Percentiles rank a stretch among this genome's conserved stretches.
Conservation (phyloP, 1,140 invertebrate genomes). For the Metaphire vulgaris region DNA sequence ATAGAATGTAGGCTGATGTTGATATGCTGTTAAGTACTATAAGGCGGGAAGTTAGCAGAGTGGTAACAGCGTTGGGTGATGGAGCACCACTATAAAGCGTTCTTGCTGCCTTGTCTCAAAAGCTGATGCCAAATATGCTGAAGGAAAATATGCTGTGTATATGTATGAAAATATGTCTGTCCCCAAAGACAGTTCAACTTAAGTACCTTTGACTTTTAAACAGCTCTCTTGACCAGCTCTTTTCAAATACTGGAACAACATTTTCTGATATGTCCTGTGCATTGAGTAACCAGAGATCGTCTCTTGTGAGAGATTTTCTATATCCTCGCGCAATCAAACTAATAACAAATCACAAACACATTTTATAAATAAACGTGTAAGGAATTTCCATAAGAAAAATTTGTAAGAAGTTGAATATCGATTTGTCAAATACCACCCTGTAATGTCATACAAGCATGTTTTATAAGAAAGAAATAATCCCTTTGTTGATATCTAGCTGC, state of each 20-base stretch:
- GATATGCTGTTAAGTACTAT: too few relatives aligned
- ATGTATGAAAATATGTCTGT: too few relatives aligned
- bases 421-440: neutral
- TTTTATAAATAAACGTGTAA: neutral
- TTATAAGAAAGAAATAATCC: neutral
- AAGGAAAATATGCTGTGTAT: too few relatives aligned
- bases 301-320: slow-evolving; percentile 67
- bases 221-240: slow-evolving; percentile 65
- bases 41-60: too few relatives aligned
- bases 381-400: neutral
- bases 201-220: slow-evolving; percentile 46
- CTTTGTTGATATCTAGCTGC: neutral
- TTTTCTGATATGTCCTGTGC: slow-evolving; percentile 69
- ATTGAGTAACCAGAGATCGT: slow-evolving; percentile 85
- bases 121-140: too few relatives aligned
- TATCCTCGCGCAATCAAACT: slow-evolving; percentile 73
- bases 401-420: neutral
- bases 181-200: too few relatives aligned
- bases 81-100: too few relatives aligned
- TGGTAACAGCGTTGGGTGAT: too few relatives aligned
- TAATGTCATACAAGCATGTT: neutral
- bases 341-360: slow-evolving; percentile 23
- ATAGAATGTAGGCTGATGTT: too few relatives aligned
- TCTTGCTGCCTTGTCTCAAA: too few relatives aligned
- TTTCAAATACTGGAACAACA: slow-evolving; percentile 74